Percentiles rank a stretch among this genome's conserved stretches.
Evolutionary conservation across 2,888 invertebrate genomes (phyloP).

Genomic region (Yponomeuta evonymella): DNA sequence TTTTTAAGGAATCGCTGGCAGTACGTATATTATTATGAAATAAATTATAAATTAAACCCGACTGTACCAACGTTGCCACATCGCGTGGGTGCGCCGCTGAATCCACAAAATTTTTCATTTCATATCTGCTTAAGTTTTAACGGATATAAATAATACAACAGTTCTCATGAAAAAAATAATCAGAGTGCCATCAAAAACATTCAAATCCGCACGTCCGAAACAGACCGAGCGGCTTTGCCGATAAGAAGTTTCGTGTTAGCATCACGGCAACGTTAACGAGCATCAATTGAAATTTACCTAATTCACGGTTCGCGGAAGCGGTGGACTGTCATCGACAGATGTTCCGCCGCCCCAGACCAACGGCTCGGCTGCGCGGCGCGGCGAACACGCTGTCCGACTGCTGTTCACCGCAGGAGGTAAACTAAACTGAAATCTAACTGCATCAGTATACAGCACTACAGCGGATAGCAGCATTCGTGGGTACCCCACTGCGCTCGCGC

Average conservation of each 20-base stretch:
- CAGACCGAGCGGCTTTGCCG: too few species aligned
- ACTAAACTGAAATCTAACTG: too few species aligned
- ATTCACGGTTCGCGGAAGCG: background rate
- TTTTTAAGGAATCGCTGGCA: too few species aligned
- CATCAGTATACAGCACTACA: too few species aligned
- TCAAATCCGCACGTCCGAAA: background rate
- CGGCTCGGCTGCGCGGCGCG: conserved; percentile 6
- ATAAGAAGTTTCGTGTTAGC: background rate
- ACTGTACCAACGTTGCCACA: too few species aligned
- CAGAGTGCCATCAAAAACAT: background rate
- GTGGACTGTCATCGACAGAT: background rate
- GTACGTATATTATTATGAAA: too few species aligned
- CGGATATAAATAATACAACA: background rate
- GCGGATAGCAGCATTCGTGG: too few species aligned
- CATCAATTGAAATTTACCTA: conserved; percentile 1
- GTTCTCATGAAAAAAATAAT: background rate
- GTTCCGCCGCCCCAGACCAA: background rate
- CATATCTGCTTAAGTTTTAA: background rate
- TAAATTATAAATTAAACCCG: too few species aligned
- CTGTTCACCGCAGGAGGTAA: too few species aligned
- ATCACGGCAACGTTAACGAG: background rate
- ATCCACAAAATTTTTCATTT: background rate
- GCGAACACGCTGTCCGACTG: background rate
- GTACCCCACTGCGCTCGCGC: too few species aligned
- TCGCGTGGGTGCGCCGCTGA: background rate